These are phyloP conservation scores for Smithornis capensis DNA, from an alignment of 2,113 vertebrate genomes.

Conservation along the genomic window DNA sequence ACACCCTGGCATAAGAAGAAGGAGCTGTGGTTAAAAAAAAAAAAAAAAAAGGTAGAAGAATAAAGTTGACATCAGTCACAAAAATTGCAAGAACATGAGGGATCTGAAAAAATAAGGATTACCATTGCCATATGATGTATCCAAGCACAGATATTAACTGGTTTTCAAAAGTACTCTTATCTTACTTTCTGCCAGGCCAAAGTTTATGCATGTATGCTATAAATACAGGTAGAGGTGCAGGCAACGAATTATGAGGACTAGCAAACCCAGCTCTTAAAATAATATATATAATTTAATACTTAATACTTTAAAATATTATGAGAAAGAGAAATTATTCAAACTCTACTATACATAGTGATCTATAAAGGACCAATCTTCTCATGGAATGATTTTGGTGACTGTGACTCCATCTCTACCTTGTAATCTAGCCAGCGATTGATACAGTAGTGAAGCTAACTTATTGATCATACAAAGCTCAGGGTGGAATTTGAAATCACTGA, in stretches of 20 bases:
- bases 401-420: neutral
- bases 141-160: neutral
- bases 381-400: neutral
- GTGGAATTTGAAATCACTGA: neutral
- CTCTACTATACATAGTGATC: neutral
- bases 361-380: neutral
- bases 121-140: neutral
- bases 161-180: neutral
- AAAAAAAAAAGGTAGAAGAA: neutral
- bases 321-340: neutral
- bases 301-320: neutral
- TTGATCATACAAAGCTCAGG: neutral
- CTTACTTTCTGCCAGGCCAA: neutral
- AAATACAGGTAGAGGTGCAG: neutral
- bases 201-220: neutral
- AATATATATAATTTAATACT: neutral
- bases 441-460: neutral
- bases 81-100: neutral
- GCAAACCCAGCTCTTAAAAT: neutral
- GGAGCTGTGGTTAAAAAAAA: neutral
- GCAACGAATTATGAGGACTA: neutral
- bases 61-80: neutral
- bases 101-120: neutral
- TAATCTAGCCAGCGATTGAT: neutral
- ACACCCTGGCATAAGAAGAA: neutral